phyloP scores from a whole-genome alignment of 2,797 vertebrate genomes.

The Diplodus sargus region DNA sequence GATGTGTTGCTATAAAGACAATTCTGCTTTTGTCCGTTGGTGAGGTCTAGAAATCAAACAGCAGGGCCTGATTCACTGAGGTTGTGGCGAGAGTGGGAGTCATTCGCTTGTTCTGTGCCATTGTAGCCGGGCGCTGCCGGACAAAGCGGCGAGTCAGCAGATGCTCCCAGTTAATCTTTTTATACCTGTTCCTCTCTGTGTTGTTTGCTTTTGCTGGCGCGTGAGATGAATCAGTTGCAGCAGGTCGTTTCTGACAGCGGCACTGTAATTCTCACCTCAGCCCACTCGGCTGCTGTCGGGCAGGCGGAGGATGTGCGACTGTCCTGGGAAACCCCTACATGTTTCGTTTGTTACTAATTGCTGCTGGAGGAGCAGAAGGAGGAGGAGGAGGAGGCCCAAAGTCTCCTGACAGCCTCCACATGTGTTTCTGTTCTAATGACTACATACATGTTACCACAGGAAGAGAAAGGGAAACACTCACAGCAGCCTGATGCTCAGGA shows the following conservation, averaged over 20 bases:
- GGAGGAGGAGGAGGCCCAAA: not conserved
- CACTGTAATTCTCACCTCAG: not conserved
- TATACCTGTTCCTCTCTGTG: conserved; percentile 13
- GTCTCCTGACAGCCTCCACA: conserved; percentile 36
- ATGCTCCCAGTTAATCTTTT: conserved; percentile 40
- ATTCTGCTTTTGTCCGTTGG: conserved; percentile 61
- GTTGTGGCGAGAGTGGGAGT: conserved; percentile 21
- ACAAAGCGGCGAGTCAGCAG: conserved; percentile 47
- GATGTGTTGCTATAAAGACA: conserved; percentile 53
- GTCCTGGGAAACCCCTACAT: conserved; percentile 19
- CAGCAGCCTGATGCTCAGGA: not conserved
- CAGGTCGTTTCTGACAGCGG: conserved; percentile 5
- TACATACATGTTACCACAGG: conserved; percentile 9
- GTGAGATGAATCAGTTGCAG: not conserved
- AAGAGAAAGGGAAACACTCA: conserved; percentile 37
- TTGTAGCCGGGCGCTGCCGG: conserved; percentile 25
- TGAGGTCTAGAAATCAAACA: conserved; percentile 62
- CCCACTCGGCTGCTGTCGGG: conserved; percentile 4
- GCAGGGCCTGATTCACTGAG: conserved; percentile 37
- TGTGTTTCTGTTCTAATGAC: conserved; percentile 42
- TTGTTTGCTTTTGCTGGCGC: not conserved
- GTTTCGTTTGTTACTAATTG: conserved; percentile 30
- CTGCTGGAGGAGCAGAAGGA: not conserved
- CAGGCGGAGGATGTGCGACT: conserved; percentile 3
- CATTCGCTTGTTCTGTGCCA: conserved; percentile 34